Conservation (phyloP, 2,113 vertebrate species). For the Crotophaga sulcirostris region DNA sequence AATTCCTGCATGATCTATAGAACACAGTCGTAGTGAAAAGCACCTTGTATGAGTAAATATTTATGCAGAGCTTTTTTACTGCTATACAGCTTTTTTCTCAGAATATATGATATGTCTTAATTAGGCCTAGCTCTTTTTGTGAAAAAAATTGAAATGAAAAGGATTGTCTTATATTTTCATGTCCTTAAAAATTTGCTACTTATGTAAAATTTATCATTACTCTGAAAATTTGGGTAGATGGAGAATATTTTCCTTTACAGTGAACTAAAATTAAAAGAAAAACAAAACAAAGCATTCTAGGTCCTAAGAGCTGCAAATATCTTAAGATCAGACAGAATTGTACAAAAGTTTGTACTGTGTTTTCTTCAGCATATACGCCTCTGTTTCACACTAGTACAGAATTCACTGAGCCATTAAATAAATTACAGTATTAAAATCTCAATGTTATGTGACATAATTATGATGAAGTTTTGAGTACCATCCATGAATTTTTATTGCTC, state of each 20-base stretch:
- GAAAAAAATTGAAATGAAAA: background rate
- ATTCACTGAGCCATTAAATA: background rate
- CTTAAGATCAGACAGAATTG: background rate
- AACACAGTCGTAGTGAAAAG: background rate
- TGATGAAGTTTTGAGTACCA: background rate
- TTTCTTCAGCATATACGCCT: background rate
- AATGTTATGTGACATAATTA: constrained; percentile 9
- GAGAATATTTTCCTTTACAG: background rate
- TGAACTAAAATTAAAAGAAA: background rate
- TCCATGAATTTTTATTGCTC: background rate
- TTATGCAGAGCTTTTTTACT: background rate
- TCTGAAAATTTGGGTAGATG: background rate
- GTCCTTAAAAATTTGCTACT: background rate
- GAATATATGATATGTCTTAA: background rate
- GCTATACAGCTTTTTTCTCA: background rate
- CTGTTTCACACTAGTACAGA: background rate
- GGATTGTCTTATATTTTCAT: background rate
- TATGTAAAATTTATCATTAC: background rate
- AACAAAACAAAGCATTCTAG: background rate
- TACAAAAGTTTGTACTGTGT: background rate
- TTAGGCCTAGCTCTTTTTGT: background rate
- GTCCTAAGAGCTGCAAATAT: background rate
- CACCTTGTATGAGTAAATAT: constrained; percentile 20
- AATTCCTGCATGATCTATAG: constrained; percentile 1
- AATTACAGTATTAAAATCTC: constrained; percentile 25